Evolutionary conservation across 1,140 invertebrate species (phyloP).

Genomic region (Harpegnathos saltator): DNA sequence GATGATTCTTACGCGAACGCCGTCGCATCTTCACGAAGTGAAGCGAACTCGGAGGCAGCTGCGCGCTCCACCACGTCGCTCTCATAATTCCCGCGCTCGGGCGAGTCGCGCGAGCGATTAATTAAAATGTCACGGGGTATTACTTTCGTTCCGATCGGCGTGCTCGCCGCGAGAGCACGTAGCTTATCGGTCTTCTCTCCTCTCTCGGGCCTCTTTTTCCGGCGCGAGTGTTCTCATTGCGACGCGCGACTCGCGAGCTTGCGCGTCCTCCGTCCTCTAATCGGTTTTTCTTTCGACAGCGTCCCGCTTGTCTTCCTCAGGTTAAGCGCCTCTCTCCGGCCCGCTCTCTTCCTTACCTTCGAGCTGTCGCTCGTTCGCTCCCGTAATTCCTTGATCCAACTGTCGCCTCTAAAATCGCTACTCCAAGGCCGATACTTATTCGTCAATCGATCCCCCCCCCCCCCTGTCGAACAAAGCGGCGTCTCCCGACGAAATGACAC

Average conservation of each 20-base stretch:
- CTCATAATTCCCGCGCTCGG: not conserved
- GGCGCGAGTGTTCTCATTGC: not conserved
- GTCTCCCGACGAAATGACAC: conserved; percentile 42
- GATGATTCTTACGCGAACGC: too few species aligned
- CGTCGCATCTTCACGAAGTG: not conserved
- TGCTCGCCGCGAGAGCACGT: too few species aligned
- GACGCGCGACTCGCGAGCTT: not conserved
- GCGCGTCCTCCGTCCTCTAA: not conserved
- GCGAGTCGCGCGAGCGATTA: not conserved
- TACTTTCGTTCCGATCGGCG: not conserved
- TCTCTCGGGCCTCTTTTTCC: not conserved
- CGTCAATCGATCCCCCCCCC: conserved; percentile 46
- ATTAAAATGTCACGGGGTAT: conserved; percentile 11
- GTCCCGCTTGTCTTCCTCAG: conserved; percentile 1
- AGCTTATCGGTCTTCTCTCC: too few species aligned
- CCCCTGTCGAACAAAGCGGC: conserved; percentile 49
- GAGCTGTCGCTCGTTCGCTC: not conserved
- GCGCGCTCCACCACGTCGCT: too few species aligned
- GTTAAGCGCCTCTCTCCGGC: conserved; percentile 11
- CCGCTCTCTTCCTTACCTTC: not conserved
- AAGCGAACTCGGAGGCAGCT: not conserved
- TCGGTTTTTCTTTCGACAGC: conserved; percentile 17
- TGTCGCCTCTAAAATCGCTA: conserved; percentile 14
- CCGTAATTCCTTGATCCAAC: conserved; percentile 24
- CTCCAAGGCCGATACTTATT: conserved; percentile 8